A percentile compares a stretch with the other conserved stretches of the same genome.
Evolutionary conservation across 1,140 invertebrate species (phyloP).

Genomic region (Penaeus indicus): DNA sequence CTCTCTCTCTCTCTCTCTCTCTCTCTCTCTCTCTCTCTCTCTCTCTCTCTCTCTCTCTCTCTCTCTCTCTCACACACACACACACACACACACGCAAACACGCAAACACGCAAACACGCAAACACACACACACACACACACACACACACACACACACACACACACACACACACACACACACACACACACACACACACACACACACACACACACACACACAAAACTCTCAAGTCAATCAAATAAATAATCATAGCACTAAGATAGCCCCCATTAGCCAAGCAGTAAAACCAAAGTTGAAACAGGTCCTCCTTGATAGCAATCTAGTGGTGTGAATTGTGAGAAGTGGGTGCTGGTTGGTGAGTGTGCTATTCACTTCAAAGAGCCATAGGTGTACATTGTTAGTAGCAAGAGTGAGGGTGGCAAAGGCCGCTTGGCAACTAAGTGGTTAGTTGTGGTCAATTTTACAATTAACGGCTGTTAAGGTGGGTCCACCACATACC

Average conservation of each 20-base stretch:
- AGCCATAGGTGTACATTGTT: constrained; percentile 31
- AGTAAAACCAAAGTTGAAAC: too few species aligned
- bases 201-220: too few species aligned
- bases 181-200: too few species aligned
- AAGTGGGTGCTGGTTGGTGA: neutral
- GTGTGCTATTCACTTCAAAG: neutral
- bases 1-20: too few species aligned
- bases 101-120: too few species aligned
- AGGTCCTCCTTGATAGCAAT: neutral
- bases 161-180: too few species aligned
- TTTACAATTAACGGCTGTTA: constrained; percentile 53
- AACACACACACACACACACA: too few species aligned
- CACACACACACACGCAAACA: too few species aligned
- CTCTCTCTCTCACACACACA: too few species aligned
- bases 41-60: too few species aligned
- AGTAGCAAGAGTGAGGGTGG: constrained; percentile 39
- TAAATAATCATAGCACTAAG: neutral
- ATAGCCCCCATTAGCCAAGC: neutral
- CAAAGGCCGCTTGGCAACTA: constrained; percentile 35
- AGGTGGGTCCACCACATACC: constrained; percentile 64
- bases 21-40: too few species aligned
- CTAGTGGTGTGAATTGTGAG: neutral
- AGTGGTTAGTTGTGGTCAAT: constrained; percentile 55
- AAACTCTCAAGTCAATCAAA: neutral
- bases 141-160: too few species aligned